Base-by-base conservation (phyloP, 2,113 vertebrate species). In the Osmerus eperlanus region DNA sequence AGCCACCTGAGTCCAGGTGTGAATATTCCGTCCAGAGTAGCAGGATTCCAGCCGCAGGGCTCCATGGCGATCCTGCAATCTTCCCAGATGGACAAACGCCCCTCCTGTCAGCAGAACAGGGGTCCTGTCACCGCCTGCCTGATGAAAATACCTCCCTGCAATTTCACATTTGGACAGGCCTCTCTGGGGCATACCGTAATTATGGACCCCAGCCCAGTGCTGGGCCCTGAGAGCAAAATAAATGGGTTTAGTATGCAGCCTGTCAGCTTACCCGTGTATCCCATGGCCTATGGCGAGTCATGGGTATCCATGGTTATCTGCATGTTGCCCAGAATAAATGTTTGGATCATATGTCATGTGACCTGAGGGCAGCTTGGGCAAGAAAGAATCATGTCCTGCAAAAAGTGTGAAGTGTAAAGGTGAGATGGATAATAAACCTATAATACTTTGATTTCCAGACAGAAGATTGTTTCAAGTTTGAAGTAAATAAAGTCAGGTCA, bases 131-230 rank as follows among this genome's bases (percentile, higher is more conserved):
- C 72, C 67, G 66, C 77, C 72, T 79, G 74, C 78, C 80, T 80
- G 84, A 78, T 81, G 64, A 73, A 80, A 86, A 80, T 80, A 80
- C 81, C 77, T 72, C 47, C 68, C 67, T 67, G 81, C 83, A 78
- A 83, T 81, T 79, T 80, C 75, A 83, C 81, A 83, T 83, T 81
- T 78, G 79, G 62, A 73, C 68, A 81, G 71, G 71, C 76, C 64
- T 81, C 81, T 79, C 77, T 75, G 75, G 76, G 77, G 75, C 77
- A 65, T 78, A 74, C 74, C 66, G 72, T 75, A 64, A 78, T 75
- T 81, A 81, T 80, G 75, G 73, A 74, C 63, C 71, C 70, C 72
- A 72, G 74, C 72, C 82, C 79, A 84, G 58, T 15, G 25, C 29
- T 9, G 55, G 64, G 32, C 41, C 11, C 64, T 47, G 32, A 51